Base-by-base conservation (phyloP, 2,888 invertebrate genomes). In the Athripsodes cinereus region DNA sequence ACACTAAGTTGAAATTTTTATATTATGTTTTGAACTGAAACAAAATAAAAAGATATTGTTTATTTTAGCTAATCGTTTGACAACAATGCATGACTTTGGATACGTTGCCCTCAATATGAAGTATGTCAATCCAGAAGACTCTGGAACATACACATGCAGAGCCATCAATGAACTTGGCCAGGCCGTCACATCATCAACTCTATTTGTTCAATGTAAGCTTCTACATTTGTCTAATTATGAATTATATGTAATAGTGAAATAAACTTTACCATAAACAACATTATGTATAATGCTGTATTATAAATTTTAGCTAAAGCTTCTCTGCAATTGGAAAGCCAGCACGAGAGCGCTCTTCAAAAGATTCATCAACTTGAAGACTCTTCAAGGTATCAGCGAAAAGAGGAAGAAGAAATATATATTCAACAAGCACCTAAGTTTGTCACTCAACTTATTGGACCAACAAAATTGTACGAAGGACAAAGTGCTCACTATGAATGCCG, bases 71-170 rank as follows among this genome's bases (percentile, higher is more conserved):
- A 93, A 93, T 70, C 90, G 93, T 60, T 81, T 91, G 26, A 91
- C 92, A 47, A 95, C 96, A 10, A 93, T 96, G 88, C 94, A 97
- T 70, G 98, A 99, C 72, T 97, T 98, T 71, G 98, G 98, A 52
- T 97, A 96, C 71, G 97, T 97, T 22, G 95, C 96, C 40, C 78
- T 94, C 18, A 94, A 95, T 68, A 90, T 94, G 90, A 93, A 93
- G 71, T 93, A 93, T 67, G 92, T 92, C 0, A 92, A 92, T 69
- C 94, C 96, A 20, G 95, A 95, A 74, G 98, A 98, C 75, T 93
- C 95, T 1, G 97, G 97, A 49, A 93, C 95, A 40, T 97, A 97
- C 73, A 96, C 96, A 1, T 95, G 96, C 71, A 85, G 94, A 58
- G 96, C 96, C 40, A 81, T 86, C 10, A 96, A 96, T 68, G 93